phyloP scores from a whole-genome alignment of 2,113 vertebrate genomes.

The Asarcornis scutulata region DNA sequence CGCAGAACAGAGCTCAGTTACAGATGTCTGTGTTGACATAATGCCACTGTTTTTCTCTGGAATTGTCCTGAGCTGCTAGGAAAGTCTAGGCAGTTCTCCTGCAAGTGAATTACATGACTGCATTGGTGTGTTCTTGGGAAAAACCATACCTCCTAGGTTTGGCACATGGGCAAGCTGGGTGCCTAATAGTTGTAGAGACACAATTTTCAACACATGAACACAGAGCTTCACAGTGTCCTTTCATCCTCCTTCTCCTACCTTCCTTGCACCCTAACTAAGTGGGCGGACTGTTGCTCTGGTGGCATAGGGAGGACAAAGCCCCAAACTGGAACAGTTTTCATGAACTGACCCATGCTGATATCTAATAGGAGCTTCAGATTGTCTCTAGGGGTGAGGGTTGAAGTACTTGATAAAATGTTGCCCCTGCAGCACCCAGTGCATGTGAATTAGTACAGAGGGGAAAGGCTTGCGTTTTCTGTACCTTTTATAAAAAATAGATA shows the following conservation, averaged over 20 bases:
- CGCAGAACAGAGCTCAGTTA: background rate
- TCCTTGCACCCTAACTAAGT: background rate
- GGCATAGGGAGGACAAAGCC: background rate
- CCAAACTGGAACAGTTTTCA: background rate
- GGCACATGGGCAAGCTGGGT: background rate
- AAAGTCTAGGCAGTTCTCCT: background rate
- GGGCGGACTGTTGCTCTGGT: background rate
- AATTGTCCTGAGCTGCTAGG: background rate
- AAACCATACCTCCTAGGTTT: background rate
- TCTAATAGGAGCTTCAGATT: background rate
- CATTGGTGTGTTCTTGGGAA: background rate
- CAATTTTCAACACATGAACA: background rate
- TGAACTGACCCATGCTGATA: background rate
- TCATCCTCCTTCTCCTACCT: background rate
- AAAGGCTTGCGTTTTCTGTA: background rate
- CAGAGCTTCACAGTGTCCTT: background rate
- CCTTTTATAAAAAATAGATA: background rate
- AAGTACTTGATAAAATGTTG: background rate
- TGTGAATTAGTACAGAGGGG: background rate
- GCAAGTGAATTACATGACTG: background rate
- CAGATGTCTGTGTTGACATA: background rate
- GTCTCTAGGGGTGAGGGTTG: background rate
- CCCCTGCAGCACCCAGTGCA: background rate
- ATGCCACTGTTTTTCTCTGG: background rate
- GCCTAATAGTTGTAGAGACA: background rate